Conservation (phyloP, 2,888 invertebrate genomes). For the Trachelus troglodyta region DNA sequence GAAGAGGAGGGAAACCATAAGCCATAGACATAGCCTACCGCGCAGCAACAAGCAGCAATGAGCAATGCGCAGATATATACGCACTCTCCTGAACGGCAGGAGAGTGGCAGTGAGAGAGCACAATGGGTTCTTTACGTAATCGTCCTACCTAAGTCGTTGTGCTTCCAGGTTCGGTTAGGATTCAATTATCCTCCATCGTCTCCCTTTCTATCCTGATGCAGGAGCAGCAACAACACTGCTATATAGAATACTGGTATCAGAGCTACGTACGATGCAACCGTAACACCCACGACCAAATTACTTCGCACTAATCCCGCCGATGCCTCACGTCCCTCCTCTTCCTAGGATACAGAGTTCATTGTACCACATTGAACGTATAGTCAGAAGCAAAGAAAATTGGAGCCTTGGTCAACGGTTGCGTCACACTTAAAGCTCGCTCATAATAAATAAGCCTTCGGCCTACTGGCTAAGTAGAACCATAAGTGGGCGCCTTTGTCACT, state of each 20-base stretch:
- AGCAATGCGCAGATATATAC: neutral
- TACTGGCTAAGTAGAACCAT: neutral
- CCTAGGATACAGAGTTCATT: slow-evolving; percentile 6
- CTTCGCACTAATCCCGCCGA: slow-evolving; percentile 3
- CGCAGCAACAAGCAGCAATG: neutral
- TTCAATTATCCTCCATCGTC: slow-evolving; percentile 43
- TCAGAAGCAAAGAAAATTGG: slow-evolving; percentile 8
- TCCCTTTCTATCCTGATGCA: slow-evolving; percentile 16
- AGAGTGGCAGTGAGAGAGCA: slow-evolving; percentile 32
- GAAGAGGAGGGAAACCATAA: neutral
- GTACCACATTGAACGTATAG: neutral
- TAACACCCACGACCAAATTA: slow-evolving; percentile 9
- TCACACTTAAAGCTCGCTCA: slow-evolving; percentile 2
- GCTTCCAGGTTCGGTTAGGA: slow-evolving; percentile 39
- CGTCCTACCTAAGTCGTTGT: slow-evolving; percentile 43
- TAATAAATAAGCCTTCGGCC: slow-evolving; percentile 8
- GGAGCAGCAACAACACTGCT: slow-evolving; percentile 16
- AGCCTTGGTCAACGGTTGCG: slow-evolving; percentile 2
- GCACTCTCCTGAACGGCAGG: slow-evolving; percentile 16
- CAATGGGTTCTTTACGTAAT: slow-evolving; percentile 48
- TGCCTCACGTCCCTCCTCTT: neutral
- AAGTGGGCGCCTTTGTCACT: slow-evolving; percentile 8
- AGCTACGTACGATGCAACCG: neutral
- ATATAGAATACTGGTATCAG: neutral
- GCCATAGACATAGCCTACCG: neutral